Evolutionary conservation across 1,140 invertebrate genomes (phyloP), one percentile per base, ranked within the genome.

Genomic region (Leptonema lineaticorne): DNA sequence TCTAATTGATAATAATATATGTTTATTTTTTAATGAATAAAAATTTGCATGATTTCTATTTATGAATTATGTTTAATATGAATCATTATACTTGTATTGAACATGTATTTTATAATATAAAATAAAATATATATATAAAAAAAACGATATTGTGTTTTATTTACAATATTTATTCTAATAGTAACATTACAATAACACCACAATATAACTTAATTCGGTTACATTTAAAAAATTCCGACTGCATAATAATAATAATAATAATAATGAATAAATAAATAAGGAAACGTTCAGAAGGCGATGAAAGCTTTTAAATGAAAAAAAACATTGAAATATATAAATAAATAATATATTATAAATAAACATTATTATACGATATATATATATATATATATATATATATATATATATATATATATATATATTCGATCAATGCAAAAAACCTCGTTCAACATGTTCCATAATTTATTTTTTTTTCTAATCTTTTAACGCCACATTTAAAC

Each of bases 151-250:
- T 41, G 11, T 62, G 20, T 29, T 64, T 50, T 64, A 37, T 64
- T 37, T 64, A 64, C 62, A 64, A 26, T 37, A 64, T 64, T 62
- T 63, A 63, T 48, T 53, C 29, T 46, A 50, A 64, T 64, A 30
- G 18, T 64, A 64, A 50, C 62, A 50, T 50, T 64, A 64, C 37
- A 28, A 26, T 64, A 64, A 64, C 62, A 64, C 62, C 62, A 64
- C 62, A 64, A 64, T 64, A 41, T 64, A 64, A 46, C 45, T 64
- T 53, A 64, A 29, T 64, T 64, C 45, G 62, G 62, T 64, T 64
- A 64, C 62, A 64, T 28, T 26, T 37, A 53, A 53, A 24, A 53
- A 53, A 64, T 64, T n/a, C 46, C 18, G 14, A 64, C 14, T 64
- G 37, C 16, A 16, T 14, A 41, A 41, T 14, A 16, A 16, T 14